Percentiles rank a stretch among this genome's conserved stretches.
These are phyloP conservation scores for Aulostomus chinensis DNA, from an alignment of 2,797 vertebrate genomes.

Conservation along the genomic window DNA sequence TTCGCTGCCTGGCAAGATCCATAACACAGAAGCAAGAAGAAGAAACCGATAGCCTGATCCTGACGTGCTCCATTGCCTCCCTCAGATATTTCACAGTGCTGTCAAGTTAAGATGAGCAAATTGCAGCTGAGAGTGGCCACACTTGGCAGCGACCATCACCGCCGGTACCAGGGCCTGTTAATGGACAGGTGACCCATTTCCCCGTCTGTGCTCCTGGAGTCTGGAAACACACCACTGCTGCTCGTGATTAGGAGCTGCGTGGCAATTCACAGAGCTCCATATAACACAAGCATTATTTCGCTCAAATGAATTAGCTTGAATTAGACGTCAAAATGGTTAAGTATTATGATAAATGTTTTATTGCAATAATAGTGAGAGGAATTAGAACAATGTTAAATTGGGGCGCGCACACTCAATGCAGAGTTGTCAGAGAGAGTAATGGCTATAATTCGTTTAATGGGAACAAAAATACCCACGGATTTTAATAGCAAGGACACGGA, in stretches of 20 bases:
- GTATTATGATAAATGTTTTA: conserved; percentile 81
- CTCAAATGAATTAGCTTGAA: conserved; percentile 78
- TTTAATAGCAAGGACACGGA: conserved; percentile 71
- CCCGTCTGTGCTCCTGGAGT: no score
- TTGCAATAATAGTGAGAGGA: conserved; percentile 78
- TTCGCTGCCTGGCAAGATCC: conserved; percentile 40
- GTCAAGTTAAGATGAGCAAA: conserved; percentile 36
- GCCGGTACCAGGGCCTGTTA: no score
- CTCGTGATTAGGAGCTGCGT: conserved; percentile 46
- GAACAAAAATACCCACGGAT: conserved; percentile 77
- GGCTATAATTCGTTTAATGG: conserved; percentile 75
- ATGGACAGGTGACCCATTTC: no score
- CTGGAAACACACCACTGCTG: neutral
- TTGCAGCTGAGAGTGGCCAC: no score
- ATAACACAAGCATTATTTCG: conserved; percentile 56
- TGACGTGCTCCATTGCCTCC: conserved; percentile 32
- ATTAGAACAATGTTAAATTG: conserved; percentile 79
- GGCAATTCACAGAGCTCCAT: conserved; percentile 44
- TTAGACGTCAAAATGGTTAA: conserved; percentile 80
- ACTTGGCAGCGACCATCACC: no score
- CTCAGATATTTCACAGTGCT: conserved; percentile 44
- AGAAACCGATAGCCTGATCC: conserved; percentile 47
- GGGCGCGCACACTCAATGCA: conserved; percentile 68
- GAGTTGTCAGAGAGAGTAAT: conserved; percentile 80
- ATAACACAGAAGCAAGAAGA: conserved; percentile 48